These are phyloP conservation scores for Muscicapa adusta DNA, from an alignment of 2,113 vertebrate species.

Conservation along the genomic window DNA sequence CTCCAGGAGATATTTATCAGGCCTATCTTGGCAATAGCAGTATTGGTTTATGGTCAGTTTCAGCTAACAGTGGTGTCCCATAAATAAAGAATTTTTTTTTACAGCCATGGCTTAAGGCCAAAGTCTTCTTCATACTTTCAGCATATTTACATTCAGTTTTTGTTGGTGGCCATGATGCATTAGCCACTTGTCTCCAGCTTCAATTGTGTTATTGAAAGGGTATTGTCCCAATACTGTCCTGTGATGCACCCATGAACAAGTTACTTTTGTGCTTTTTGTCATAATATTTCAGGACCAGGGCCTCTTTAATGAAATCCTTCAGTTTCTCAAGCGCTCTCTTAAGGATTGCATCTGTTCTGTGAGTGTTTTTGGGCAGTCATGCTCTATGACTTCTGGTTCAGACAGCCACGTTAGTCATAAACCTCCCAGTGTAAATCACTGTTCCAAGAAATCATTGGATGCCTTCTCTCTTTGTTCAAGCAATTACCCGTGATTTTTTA, in stretches of 20 bases:
- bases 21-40: background rate
- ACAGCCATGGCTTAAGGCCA: background rate
- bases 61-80: background rate
- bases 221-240: background rate
- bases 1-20: background rate
- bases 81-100: conserved; percentile 33
- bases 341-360: background rate
- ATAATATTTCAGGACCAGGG: background rate
- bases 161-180: background rate
- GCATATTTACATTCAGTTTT: background rate
- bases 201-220: background rate
- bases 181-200: conserved; percentile 30
- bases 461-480: background rate
- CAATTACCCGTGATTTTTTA: background rate
- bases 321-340: background rate
- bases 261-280: background rate
- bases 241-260: background rate
- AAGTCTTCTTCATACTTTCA: background rate
- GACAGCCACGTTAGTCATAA: background rate
- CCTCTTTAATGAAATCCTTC: background rate
- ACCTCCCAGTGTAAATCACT: background rate
- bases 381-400: background rate
- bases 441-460: background rate
- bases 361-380: background rate
- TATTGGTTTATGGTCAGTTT: conserved; percentile 26